Evolutionary conservation across 92 coral and sea anemone genomes (phyloP), one percentile per base, ranked within the genome.

Genomic region (Parazoanthus darwini): DNA sequence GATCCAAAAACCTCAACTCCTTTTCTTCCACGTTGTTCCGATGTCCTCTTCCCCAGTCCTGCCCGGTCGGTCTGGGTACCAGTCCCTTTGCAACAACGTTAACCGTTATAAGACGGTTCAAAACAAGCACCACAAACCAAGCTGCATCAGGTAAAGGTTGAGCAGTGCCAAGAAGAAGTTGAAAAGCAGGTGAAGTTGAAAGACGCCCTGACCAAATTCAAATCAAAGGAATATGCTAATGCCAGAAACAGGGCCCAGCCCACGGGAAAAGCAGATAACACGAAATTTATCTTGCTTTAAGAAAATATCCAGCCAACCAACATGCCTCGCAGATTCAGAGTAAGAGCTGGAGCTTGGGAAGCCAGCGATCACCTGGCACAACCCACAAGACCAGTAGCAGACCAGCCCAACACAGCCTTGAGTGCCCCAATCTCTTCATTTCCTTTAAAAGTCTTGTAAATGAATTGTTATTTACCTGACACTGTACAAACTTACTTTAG

Each of bases 231-330:
- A n/a, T 88, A 88, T 44, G 85, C 85, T 10, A 86, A 88, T 37
- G 18, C 18, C 46, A 65, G 58, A 48, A 78, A 78, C 48, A 74
- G 82, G 20, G 90, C 86, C 72, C 29, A 74, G 4, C 79, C 63
- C 85, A 51, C 73, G 81, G 23, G 78, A 66, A 46, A 85, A 85
- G 80, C 42, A 59, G 51, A 66, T 87, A 58, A 78, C 90, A 46
- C 63, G 85, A 7, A 87, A 87, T 74, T 48, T 85, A 78, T 87
- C 89, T 43, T 76, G 77, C 73, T 78, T 87, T 46, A 86, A 87
- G 81, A 87, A 87, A 37, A 33, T 72, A 26, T 33, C 26, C 42
- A 72, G 25, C 42, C 76, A 72, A 11, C 77, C 85, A 29, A 51
- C 37, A 33, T 18, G 42, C 4, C 35, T 6, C 43, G 18, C 81